phyloP scores from a whole-genome alignment of 2,888 invertebrate species.

The Trichopoda pennipes region DNA sequence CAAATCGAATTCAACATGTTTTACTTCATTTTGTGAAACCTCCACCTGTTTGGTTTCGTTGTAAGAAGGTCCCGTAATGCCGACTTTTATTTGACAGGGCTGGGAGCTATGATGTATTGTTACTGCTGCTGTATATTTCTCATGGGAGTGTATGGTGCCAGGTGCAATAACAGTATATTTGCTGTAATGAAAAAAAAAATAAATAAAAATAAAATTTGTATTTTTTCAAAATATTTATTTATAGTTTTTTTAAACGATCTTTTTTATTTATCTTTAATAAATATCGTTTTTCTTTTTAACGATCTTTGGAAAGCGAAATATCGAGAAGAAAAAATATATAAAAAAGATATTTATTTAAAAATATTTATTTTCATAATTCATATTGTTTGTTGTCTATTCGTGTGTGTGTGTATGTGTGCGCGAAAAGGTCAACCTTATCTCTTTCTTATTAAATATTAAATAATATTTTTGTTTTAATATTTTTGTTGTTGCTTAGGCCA shows the following conservation, averaged over 20 bases:
- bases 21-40: constrained; percentile 71
- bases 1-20: constrained; percentile 73
- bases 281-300: no score
- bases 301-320: no score
- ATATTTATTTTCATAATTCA: constrained; percentile 2
- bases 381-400: no score
- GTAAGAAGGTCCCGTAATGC: constrained; percentile 75
- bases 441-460: no score
- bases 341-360: background rate
- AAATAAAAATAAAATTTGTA: background rate
- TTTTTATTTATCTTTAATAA: no score
- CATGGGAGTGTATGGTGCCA: constrained; percentile 89
- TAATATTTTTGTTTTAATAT: no score
- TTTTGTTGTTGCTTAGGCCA: no score
- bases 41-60: constrained; percentile 74
- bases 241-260: background rate
- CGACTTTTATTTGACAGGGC: constrained; percentile 74
- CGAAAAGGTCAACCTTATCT: no score
- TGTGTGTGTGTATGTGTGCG: no score
- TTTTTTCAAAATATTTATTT: constrained; percentile 7
- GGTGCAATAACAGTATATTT: constrained; percentile 90
- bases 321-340: background rate
- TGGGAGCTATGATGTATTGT: constrained; percentile 81
- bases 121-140: constrained; percentile 90
- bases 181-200: constrained; percentile 55